Base-by-base conservation (phyloP, 92 coral and sea anemone genomes). In the Epizoanthus rinbou region DNA sequence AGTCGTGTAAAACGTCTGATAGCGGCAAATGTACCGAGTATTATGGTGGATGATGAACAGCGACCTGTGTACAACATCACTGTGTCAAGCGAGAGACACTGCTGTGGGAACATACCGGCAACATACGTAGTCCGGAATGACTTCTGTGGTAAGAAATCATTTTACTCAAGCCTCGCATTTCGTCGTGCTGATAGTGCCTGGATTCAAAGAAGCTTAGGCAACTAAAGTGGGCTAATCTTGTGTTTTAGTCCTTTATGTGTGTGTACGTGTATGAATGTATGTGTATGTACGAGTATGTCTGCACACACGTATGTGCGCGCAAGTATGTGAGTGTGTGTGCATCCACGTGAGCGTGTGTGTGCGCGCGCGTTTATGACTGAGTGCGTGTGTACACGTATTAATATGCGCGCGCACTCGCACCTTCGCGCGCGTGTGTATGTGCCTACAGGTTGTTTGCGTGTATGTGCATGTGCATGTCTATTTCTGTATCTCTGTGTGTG, bases 91-190 rank as follows among this genome's bases (percentile, higher is more conserved):
- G 82, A 78, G 66, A 78, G 71, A 19, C 7, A 2, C 3, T 78
- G 82, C 45, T 78, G 82, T 13, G 82, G 72, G 41, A 50, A 37
- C 4, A 47, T 57, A 4, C 82, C 59, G 8, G 82, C 70, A 5
- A 62, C 72, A 5, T 43, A 59, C 57, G 21, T 1, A 13, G 50
- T 13, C 33, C 39, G 16, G 39, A 63, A 31, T 15, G 70, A 78
- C 39, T 60, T 78, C 10, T 78, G 82, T 63, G 82, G 82, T 78
- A 78, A 78, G 82, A 3, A 24, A 33, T 2, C 4, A 25, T 8
- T 0, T 8, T 63, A 1, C 10, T 63, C 31, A 21, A 50, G 54
- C 54, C 54, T 50, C 54, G 14, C 8, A 0, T 10, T 69, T 37
- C 8, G 54, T 2, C 19, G 7, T n/a, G 10, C 1, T 33, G 19